Percentiles rank a stretch among this genome's conserved stretches.
phyloP scores from a whole-genome alignment of 2,113 vertebrate species.

The Cyprinodon variegatus region DNA sequence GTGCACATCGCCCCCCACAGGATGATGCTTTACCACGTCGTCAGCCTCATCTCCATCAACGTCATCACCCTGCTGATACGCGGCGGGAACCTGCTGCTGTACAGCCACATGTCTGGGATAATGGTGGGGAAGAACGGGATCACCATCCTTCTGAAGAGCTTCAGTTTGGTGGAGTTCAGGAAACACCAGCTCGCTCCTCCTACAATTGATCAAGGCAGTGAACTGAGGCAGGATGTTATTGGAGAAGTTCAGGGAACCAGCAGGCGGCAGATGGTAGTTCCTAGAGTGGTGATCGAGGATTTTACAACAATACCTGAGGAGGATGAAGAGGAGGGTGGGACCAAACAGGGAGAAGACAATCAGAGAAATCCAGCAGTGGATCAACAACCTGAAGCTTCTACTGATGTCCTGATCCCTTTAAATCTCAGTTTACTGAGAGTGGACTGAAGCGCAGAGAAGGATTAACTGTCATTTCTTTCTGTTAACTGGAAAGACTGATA shows the following conservation, averaged over 20 bases:
- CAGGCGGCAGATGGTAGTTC: background rate
- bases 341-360: too few species aligned
- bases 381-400: too few species aligned
- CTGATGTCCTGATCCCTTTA: too few species aligned
- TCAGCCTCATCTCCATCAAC: conserved; percentile 73
- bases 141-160: conserved; percentile 67
- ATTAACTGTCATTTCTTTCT: too few species aligned
- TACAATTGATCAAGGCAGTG: conserved; percentile 6
- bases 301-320: conserved; percentile 30
- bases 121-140: conserved; percentile 74
- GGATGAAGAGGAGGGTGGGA: background rate
- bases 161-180: conserved; percentile 69
- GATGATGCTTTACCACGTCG: conserved; percentile 76
- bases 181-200: conserved; percentile 37
- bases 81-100: conserved; percentile 67
- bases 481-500: too few species aligned
- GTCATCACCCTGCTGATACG: conserved; percentile 70
- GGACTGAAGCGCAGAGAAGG: too few species aligned
- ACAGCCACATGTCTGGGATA: conserved; percentile 56
- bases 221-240: conserved; percentile 45
- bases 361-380: too few species aligned
- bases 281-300: conserved; percentile 36
- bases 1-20: conserved; percentile 73
- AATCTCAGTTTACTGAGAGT: too few species aligned
- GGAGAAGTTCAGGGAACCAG: background rate